Evolutionary conservation across 2,113 vertebrate genomes (phyloP), one percentile per base, ranked within the genome.

Genomic region (Grallaria varia): DNA sequence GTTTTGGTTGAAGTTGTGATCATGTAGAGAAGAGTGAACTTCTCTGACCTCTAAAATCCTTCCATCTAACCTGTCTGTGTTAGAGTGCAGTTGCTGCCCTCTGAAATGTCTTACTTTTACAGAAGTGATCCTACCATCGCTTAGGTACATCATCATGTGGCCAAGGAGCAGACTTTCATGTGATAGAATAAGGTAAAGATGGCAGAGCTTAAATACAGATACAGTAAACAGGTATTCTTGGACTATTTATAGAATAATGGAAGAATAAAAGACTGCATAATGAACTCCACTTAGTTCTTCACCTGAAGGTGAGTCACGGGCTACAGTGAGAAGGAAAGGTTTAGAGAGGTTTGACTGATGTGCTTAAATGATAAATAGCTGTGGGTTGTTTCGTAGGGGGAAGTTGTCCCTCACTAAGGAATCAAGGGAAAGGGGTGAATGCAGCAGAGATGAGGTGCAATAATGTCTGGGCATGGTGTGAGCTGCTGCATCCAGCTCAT

Each of bases 301-400:
- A 89, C 60, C 72, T 93, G 85, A 81, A 94, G 72, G 47, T 96
- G 92, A 93, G 75, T 94, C 93, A 94, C 4, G 5, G 87, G 35
- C 45, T 88, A 17, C 24, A 83, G 39, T 9, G 56, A 75, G 82
- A 90, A 85, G 76, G 87, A 68, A 42, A 47, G 42, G 35, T 88
- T 91, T 77, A 20, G 75, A 67, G 74, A 52, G 35, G 28, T 74
- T 87, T 2, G 2, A 25, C 40, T 71, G 15, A 52, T 19, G 58
- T 84, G 75, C 50, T 66, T 35, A 53, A 84, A 33, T 73, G 77
- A 44, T 31, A 79, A 2, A 2, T n/a, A 42, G 31, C 22, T 69
- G 39, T 68, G 53, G 47, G 58, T 25, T 80, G 53, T 60, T 96
- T 52, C 2, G 3, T 17, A 49, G 56, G 52, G 85, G 35, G 58